phyloP scores from a whole-genome alignment of 2,888 invertebrate species.

The Julus scanicus region DNA sequence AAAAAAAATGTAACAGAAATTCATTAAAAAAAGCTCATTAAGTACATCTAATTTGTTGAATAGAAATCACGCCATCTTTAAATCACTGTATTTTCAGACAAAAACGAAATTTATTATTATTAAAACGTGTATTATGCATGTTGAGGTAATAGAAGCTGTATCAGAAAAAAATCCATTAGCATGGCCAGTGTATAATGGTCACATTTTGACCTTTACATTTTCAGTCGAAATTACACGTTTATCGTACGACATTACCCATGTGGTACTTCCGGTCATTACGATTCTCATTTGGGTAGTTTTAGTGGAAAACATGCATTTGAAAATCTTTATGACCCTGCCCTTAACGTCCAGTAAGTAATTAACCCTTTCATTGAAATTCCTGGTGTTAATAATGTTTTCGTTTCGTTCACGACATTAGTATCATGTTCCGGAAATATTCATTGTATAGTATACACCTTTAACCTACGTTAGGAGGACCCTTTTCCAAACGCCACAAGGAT shows the following conservation, averaged over 20 bases:
- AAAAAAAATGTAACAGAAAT: too few species aligned
- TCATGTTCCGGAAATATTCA: slow-evolving; percentile 1
- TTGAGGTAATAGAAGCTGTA: neutral
- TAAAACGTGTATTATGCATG: neutral
- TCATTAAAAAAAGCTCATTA: too few species aligned
- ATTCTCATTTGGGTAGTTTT: neutral
- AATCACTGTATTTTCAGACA: too few species aligned
- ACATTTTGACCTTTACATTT: neutral
- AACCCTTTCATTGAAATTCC: slow-evolving; percentile 36
- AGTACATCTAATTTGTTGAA: neutral
- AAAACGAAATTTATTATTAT: too few species aligned
- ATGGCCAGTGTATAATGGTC: neutral
- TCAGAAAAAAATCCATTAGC: neutral
- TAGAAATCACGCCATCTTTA: neutral
- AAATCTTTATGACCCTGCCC: neutral
- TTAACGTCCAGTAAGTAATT: slow-evolving; percentile 20
- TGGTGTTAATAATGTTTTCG: neutral
- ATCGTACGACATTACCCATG: neutral
- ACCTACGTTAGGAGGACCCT: neutral
- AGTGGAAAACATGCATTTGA: neutral
- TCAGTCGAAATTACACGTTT: neutral
- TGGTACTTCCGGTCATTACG: slow-evolving; percentile 2
- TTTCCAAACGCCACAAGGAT: neutral
- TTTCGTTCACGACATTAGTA: neutral
- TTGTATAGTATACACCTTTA: neutral